These are phyloP conservation scores for Drosophila ananassae DNA, from an alignment of 1,140 invertebrate genomes.

Conservation along the genomic window DNA sequence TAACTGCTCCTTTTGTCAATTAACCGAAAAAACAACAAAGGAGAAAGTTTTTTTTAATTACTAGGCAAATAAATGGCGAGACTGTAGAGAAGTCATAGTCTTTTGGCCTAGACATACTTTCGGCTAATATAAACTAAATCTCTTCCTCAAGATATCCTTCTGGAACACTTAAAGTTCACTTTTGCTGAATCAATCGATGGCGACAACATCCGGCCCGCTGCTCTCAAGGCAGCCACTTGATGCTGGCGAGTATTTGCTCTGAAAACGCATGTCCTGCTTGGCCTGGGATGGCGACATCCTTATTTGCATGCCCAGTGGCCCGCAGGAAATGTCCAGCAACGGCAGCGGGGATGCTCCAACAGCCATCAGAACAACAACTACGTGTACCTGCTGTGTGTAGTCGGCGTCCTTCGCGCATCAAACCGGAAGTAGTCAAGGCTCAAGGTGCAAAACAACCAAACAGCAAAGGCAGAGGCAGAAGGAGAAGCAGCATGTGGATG, in stretches of 20 bases:
- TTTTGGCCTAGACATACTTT: not conserved
- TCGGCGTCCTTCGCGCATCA: constrained; percentile 72
- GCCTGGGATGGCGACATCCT: constrained; percentile 62
- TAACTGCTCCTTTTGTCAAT: constrained; percentile 30
- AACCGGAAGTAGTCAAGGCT: constrained; percentile 80
- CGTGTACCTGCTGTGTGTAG: constrained; percentile 59
- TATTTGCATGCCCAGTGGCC: constrained; percentile 69
- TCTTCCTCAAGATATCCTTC: not conserved
- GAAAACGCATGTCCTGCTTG: constrained; percentile 39
- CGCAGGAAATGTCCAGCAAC: constrained; percentile 69
- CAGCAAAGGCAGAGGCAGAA: constrained; percentile 12
- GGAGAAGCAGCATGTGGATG: constrained; percentile 63
- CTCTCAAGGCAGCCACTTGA: constrained; percentile 48
- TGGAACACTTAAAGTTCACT: constrained; percentile 24
- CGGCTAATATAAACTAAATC: not conserved
- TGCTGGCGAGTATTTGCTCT: constrained; percentile 37
- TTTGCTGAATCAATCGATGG: constrained; percentile 48
- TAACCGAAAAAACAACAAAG: constrained; percentile 22
- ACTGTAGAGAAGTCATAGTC: not conserved
- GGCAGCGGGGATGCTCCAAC: constrained; percentile 27
- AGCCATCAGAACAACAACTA: constrained; percentile 51
- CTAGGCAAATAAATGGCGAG: constrained; percentile 19
- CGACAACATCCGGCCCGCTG: constrained; percentile 55
- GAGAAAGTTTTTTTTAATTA: constrained; percentile 37
- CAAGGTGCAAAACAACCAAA: constrained; percentile 72